Percentiles rank a stretch among this genome's conserved stretches.
Conservation (phyloP, 2,113 vertebrate genomes). For the Myxocyprinus asiaticus region DNA sequence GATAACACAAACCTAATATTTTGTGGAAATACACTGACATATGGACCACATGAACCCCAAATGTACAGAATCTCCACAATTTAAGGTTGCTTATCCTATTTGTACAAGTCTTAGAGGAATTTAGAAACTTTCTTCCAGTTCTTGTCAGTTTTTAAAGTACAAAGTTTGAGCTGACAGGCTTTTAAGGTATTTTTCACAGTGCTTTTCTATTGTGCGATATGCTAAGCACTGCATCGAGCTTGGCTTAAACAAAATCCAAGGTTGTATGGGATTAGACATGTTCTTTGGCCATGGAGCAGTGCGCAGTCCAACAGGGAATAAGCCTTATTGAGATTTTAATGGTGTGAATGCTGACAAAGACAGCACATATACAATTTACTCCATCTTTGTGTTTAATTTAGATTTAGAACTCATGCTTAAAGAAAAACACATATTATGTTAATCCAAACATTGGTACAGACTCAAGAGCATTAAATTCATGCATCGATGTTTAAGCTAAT, state of each 20-base stretch:
- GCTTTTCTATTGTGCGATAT: conserved; percentile 16
- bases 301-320: conserved; percentile 1
- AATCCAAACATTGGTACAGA: not conserved
- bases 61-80: not conserved
- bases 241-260: conserved; percentile 28
- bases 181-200: conserved; percentile 4
- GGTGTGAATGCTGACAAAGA: conserved; percentile 1
- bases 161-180: not conserved
- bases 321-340: not conserved
- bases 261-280: conserved; percentile 29
- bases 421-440: not conserved
- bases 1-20: conserved; percentile 6
- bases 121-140: conserved; percentile 9
- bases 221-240: conserved; percentile 20
- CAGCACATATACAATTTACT: not conserved
- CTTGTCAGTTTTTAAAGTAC: not conserved
- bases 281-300: conserved; percentile 15
- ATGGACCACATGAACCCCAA: not conserved
- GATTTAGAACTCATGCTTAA: no score
- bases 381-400: not conserved
- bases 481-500: no score
- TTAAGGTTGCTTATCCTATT: not conserved
- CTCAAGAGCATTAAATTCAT: no score
- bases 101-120: conserved; percentile 23
- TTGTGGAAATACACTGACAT: not conserved